phyloP scores from a whole-genome alignment of 2,888 invertebrate genomes.

The Lasioglossum calceatum region DNA sequence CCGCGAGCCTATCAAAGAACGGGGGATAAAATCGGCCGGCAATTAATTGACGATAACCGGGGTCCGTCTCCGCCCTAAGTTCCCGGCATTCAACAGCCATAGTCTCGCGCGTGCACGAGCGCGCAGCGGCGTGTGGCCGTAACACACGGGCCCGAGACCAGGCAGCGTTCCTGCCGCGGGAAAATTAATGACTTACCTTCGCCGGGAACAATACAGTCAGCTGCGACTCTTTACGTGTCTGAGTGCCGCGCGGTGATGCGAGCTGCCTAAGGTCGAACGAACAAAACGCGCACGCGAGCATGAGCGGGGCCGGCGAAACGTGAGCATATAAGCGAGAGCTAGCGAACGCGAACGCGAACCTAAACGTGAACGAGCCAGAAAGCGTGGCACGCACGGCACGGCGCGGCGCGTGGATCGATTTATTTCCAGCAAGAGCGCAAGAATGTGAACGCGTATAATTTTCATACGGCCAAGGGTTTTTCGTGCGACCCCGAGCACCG shows the following conservation, averaged over 20 bases:
- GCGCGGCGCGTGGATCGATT: conserved; percentile 69
- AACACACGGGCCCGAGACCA: conserved; percentile 19
- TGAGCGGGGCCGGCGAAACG: conserved; percentile 17
- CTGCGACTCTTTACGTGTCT: conserved; percentile 73
- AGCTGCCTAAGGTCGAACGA: conserved; percentile 74
- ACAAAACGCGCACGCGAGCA: conserved; percentile 28
- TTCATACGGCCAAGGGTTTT: conserved; percentile 57
- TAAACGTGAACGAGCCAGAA: not conserved
- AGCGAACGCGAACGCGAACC: not conserved
- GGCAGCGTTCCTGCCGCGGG: conserved; percentile 77
- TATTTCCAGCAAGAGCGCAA: conserved; percentile 66
- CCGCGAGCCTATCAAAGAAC: too few relatives aligned
- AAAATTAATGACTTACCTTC: conserved; percentile 83
- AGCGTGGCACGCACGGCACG: conserved; percentile 11
- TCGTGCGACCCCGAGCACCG: conserved; percentile 1
- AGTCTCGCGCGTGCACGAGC: conserved; percentile 27
- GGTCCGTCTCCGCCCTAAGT: conserved; percentile 23
- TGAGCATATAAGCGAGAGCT: not conserved
- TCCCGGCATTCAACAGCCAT: conserved; percentile 54
- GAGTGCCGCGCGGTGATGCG: conserved; percentile 70
- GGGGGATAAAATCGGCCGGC: not conserved
- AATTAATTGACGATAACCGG: conserved; percentile 4
- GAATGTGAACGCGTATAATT: conserved; percentile 67
- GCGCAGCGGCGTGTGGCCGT: conserved; percentile 7
- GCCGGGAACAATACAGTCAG: conserved; percentile 79